Conservation (phyloP, 2,888 invertebrate species). For the Netelia virgata region DNA sequence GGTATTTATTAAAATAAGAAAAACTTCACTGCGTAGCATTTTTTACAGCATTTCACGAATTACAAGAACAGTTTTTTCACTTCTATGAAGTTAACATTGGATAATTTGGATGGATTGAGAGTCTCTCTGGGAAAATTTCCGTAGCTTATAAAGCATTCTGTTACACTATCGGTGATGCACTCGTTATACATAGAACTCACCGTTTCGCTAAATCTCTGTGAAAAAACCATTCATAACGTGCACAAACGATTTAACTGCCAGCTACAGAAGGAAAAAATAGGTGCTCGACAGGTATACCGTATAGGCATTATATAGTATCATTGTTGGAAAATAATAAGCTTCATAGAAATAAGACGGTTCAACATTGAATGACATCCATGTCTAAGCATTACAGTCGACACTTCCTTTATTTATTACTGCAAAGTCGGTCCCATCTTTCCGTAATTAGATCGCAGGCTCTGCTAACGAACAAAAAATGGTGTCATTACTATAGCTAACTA, state of each 20-base stretch:
- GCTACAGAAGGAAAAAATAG: background rate
- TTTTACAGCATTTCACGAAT: too few relatives aligned
- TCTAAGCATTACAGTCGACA: background rate
- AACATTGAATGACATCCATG: background rate
- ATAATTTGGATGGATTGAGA: too few relatives aligned
- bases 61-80: too few relatives aligned
- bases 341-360: background rate
- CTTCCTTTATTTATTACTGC: background rate
- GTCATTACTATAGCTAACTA: conserved; percentile 1
- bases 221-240: background rate
- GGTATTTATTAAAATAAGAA: too few relatives aligned
- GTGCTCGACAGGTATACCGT: background rate
- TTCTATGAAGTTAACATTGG: too few relatives aligned
- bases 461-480: background rate
- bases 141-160: too few relatives aligned
- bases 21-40: too few relatives aligned
- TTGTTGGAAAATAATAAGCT: background rate
- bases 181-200: too few relatives aligned
- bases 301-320: background rate
- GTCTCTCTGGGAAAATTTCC: too few relatives aligned
- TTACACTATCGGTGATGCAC: too few relatives aligned
- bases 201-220: background rate
- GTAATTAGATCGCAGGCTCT: background rate
- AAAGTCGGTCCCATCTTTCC: background rate
- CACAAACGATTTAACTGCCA: background rate